phyloP scores from a whole-genome alignment of 2,888 invertebrate species.

The Lamellibrachia satsuma region DNA sequence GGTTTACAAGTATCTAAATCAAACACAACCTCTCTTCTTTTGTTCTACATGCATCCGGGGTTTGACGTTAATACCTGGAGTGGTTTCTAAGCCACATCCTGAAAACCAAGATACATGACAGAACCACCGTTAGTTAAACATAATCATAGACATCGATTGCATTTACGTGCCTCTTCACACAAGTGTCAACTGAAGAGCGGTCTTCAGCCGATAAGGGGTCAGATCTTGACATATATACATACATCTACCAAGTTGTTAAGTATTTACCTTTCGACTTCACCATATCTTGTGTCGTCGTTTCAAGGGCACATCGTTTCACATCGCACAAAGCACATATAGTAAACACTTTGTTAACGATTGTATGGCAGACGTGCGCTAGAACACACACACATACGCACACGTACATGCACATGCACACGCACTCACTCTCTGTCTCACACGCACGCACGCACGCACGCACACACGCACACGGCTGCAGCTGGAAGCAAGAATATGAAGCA shows the following conservation, averaged over 20 bases:
- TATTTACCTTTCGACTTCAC: background rate
- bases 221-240: background rate
- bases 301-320: too few species aligned
- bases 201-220: background rate
- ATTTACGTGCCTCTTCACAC: background rate
- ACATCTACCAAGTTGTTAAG: background rate
- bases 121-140: background rate
- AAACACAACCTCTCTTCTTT: background rate
- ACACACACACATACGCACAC: too few species aligned
- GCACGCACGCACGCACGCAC: too few species aligned
- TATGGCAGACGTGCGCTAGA: too few species aligned
- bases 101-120: background rate
- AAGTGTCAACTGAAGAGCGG: background rate
- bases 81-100: background rate
- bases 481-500: too few species aligned
- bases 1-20: background rate
- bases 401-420: too few species aligned
- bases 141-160: background rate
- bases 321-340: too few species aligned
- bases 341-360: too few species aligned
- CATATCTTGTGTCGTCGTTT: too few species aligned
- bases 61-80: too few species aligned
- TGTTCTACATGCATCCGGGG: background rate
- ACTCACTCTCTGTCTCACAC: too few species aligned
- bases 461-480: too few species aligned